Evolutionary conservation across 2,888 invertebrate species (phyloP), one percentile per base, ranked within the genome.

Genomic region (Xiphydria camelus): DNA sequence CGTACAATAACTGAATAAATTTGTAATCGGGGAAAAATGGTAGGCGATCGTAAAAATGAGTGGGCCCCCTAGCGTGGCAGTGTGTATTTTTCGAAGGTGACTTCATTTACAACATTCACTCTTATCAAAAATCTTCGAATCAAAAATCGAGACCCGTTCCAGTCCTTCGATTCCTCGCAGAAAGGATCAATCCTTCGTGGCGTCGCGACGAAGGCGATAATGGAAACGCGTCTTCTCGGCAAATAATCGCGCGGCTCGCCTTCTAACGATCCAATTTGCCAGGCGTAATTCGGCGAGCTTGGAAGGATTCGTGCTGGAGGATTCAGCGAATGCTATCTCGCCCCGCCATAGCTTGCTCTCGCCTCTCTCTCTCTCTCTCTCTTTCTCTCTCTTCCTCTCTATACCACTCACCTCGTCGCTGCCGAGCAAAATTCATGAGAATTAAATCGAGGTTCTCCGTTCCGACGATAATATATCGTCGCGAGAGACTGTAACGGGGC

Each of bases 271-370:
- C 53, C 49, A 56, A 56, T 56, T 56, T 53, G 51, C 41, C 51
- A 40, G 26, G 49, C 43, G 52, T 49, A 54, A 54, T 52, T 52
- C 45, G 36, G 43, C 48, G 23, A 23, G 51, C 43, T n/a, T n/a
- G n/a, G n/a, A n/a, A n/a, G n/a, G n/a, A n/a, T n/a, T n/a, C n/a
- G n/a, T n/a, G n/a, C n/a, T n/a, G n/a, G n/a, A n/a, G n/a, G n/a
- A n/a, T n/a, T n/a, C n/a, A n/a, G 46, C 53, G 49, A 55, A 55
- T 55, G 47, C 45, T 56, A 56, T 53, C 53, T 49, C 49, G 33
- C 41, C 31, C 32, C 29, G 36, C 53, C 52, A 52, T 45, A 44
- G n/a, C n/a, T n/a, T n/a, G n/a, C n/a, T n/a, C n/a, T n/a, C n/a
- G 26, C 14, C 14, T 26, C 10, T 9, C 4, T 9, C 6, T 26